Evolutionary conservation across 2,888 invertebrate species (phyloP), one percentile per base, ranked within the genome.

Genomic region (Heliconius ismenius): DNA sequence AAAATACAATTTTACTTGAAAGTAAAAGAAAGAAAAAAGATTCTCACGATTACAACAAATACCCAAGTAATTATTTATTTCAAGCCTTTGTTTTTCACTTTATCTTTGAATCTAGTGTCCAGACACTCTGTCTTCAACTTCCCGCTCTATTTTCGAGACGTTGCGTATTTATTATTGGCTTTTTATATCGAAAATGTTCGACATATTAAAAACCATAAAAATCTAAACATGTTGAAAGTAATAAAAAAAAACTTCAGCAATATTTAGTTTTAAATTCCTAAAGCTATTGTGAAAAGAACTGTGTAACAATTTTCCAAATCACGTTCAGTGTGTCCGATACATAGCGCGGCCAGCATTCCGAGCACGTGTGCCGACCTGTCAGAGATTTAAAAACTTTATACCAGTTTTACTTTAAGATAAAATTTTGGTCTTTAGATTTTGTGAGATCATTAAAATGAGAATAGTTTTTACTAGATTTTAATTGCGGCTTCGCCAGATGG

Each of bases 341-440:
- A 39, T 21, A 43, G 39, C 28, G 28, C 63, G 28, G 73, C 62
- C 21, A 43, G 64, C 24, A 72, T 64, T 76, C 75, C 9, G n/a
- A 36, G 75, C 75, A 76, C 75, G 75, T 76, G 64, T 49, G 43
- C 64, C 64, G 75, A 28, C 70, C 64, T 76, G 70, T 70, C 62
- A 63, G 39, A 73, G 73, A 73, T 73, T 73, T 73, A 62, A 73
- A 73, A 73, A 62, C 21, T 73, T 73, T 62, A 60, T 36, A 26
- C 15, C 73, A 43, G 39, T 26, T 39, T 63, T 63, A 39, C 39
- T 62, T 26, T 43, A 28, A 70, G n/a, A 36, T 73, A 73, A 39
- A 62, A 62, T 60, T 63, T 43, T 63, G 63, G 43, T 70, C n/a
- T 73, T 73, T 63, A 73, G 26, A 60, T 60, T 73, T 62, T 21